Evolutionary conservation across 2,797 vertebrate genomes (phyloP).

Genomic region (Trachops cirrhosus): DNA sequence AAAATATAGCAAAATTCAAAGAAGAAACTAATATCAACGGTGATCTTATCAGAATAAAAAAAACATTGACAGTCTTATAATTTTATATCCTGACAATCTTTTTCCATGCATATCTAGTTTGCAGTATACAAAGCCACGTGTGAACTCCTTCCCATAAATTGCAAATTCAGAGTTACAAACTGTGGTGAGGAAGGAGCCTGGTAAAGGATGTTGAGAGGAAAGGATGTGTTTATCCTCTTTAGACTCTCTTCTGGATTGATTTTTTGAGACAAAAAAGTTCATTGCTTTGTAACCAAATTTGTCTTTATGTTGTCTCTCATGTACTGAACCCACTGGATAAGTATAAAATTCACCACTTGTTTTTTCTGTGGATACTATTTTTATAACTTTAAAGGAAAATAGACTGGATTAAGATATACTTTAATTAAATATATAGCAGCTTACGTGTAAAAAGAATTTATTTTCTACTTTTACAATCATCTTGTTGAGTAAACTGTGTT

Average conservation of each 20-base stretch:
- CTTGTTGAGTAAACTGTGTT: background rate
- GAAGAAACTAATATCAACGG: background rate
- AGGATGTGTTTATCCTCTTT: background rate
- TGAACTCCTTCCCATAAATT: background rate
- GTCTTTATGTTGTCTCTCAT: background rate
- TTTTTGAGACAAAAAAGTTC: background rate
- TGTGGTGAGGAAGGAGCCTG: background rate
- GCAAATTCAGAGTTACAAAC: background rate
- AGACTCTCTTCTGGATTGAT: background rate
- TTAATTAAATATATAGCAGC: background rate
- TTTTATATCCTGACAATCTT: background rate
- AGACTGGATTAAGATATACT: background rate
- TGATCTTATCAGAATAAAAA: background rate
- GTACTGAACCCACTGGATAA: background rate
- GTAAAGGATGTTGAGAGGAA: background rate
- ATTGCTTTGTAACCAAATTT: constrained; percentile 1
- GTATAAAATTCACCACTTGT: background rate
- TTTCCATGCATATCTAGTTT: background rate
- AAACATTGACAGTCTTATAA: background rate
- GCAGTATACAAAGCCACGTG: background rate
- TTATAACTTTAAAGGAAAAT: background rate
- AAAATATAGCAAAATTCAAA: background rate
- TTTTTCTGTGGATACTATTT: background rate
- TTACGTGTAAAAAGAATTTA: background rate
- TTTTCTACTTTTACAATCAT: constrained; percentile 7